These are phyloP conservation scores for Carabus problematicus DNA, from an alignment of 2,888 invertebrate species.

Conservation along the genomic window DNA sequence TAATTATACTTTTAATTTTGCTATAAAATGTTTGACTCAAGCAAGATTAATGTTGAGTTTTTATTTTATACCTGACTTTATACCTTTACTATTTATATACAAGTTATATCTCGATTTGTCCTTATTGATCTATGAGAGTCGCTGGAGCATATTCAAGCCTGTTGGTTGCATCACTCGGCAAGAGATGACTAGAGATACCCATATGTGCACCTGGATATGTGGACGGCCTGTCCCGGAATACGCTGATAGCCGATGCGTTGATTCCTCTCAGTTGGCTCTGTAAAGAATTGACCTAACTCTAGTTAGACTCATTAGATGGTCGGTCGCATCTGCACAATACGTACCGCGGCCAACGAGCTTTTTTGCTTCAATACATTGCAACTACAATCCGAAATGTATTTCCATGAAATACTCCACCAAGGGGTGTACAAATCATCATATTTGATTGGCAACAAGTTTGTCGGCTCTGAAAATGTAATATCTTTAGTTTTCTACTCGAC, in stretches of 20 bases:
- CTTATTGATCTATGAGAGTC: no score
- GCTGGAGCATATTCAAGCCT: no score
- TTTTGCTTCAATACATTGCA: conserved; percentile 9
- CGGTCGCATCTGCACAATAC: conserved; percentile 54
- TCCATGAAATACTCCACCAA: neutral
- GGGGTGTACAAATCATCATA: neutral
- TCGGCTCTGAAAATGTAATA: neutral
- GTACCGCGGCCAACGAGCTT: conserved; percentile 37
- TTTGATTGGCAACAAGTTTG: neutral
- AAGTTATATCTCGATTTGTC: no score
- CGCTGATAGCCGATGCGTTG: conserved; percentile 17
- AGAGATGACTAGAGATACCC: no score
- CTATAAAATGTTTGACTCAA: no score
- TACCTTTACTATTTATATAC: no score
- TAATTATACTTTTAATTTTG: no score
- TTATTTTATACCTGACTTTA: no score
- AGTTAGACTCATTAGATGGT: conserved; percentile 60
- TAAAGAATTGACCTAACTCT: conserved; percentile 61
- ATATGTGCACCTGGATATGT: no score
- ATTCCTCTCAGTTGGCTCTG: conserved; percentile 48
- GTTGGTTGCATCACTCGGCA: no score
- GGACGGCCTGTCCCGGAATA: no score
- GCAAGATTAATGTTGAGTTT: no score
- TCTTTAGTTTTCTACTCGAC: neutral
- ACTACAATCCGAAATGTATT: neutral